These are phyloP conservation scores for Agraylea sexmaculata DNA, from an alignment of 1,140 invertebrate species.

Conservation along the genomic window DNA sequence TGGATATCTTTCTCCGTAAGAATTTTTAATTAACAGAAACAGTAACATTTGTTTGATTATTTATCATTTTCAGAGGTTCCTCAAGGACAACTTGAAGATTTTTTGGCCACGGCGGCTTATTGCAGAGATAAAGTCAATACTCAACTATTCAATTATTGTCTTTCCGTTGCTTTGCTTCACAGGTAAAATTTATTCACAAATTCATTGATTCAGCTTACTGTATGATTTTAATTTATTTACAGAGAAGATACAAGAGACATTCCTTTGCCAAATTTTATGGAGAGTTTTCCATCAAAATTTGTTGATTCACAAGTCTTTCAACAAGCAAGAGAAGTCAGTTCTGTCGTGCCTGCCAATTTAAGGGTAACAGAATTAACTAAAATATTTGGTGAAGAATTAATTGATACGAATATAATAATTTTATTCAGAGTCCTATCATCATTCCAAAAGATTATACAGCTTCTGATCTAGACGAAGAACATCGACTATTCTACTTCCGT, in stretches of 20 bases:
- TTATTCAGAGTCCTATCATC: slow-evolving; percentile 36
- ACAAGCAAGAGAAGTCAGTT: slow-evolving; percentile 39
- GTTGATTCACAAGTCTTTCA: slow-evolving; percentile 39
- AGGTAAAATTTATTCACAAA: slow-evolving; percentile 30
- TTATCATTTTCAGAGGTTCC: slow-evolving; percentile 29
- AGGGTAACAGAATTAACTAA: slow-evolving; percentile 13
- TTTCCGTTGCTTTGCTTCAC: slow-evolving; percentile 63
- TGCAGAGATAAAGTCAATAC: slow-evolving; percentile 60
- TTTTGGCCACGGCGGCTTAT: slow-evolving; percentile 53
- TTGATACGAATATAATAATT: slow-evolving; percentile 1
- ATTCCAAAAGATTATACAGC: slow-evolving; percentile 55
- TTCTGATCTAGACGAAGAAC: slow-evolving; percentile 50
- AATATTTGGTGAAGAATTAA: background rate
- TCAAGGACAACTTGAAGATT: slow-evolving; percentile 42
- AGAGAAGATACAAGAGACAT: slow-evolving; percentile 40
- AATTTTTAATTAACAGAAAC: slow-evolving; percentile 14
- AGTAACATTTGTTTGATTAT: slow-evolving; percentile 20
- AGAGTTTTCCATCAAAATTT: slow-evolving; percentile 45
- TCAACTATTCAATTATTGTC: slow-evolving; percentile 63
- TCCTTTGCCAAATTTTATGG: slow-evolving; percentile 40
- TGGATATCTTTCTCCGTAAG: slow-evolving; percentile 41
- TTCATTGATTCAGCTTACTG: slow-evolving; percentile 23
- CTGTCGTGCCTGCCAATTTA: slow-evolving; percentile 21
- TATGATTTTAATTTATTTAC: slow-evolving; percentile 24
- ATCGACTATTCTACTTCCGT: slow-evolving; percentile 53